A percentile compares a stretch with the other conserved stretches of the same genome.
phyloP scores from a whole-genome alignment of 2,888 invertebrate genomes.

The Phengaris alcon region DNA sequence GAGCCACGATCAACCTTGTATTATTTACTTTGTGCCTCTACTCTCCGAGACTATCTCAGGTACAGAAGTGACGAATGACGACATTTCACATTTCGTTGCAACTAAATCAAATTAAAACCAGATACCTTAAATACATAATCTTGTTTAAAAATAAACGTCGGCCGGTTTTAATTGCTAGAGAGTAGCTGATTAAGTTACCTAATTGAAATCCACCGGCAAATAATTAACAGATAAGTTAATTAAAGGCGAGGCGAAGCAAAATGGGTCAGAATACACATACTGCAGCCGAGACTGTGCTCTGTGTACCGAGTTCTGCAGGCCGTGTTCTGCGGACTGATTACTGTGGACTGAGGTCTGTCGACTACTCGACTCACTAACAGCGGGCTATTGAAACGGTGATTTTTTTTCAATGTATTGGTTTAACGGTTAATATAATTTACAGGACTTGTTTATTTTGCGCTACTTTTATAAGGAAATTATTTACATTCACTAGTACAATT shows the following conservation, averaged over 20 bases:
- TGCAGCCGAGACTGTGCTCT: neutral
- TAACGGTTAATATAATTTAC: neutral
- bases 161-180: neutral
- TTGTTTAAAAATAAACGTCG: neutral
- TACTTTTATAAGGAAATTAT: neutral
- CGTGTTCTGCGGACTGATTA: neutral
- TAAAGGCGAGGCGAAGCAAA: neutral
- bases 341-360: neutral
- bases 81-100: neutral
- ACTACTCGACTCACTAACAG: neutral
- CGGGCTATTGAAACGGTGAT: neutral
- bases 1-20: no score
- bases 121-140: conserved; percentile 8
- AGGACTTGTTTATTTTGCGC: neutral
- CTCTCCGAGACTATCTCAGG: no score
- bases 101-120: neutral
- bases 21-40: no score
- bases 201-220: conserved; percentile 9
- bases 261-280: neutral
- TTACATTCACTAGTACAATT: neutral
- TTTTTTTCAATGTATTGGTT: neutral
- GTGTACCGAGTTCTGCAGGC: neutral
- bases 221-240: conserved; percentile 11
- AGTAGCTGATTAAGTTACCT: conserved; percentile 2
- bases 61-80: no score